Base-by-base conservation (phyloP, 2,113 vertebrate species). In the Hypocryptadius cinnamomeus region DNA sequence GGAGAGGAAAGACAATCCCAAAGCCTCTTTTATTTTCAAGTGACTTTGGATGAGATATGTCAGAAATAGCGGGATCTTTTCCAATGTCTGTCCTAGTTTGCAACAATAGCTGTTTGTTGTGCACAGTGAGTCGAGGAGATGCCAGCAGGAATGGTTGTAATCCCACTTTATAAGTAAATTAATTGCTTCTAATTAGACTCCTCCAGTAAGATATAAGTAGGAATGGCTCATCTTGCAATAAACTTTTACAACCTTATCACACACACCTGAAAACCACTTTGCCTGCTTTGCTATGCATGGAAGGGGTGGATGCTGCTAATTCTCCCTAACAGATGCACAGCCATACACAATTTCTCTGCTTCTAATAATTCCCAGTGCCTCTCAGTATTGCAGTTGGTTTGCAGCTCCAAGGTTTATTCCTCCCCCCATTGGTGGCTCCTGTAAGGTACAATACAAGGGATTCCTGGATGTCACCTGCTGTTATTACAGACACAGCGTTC, bases 381-480 rank as follows among this genome's bases (percentile, higher is more conserved):
- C 47, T 71, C 24, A 44, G 35, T 8, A 5, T 17, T 71, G 45
- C 65, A 8, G 81, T 94, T 61, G 54, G 13, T 93, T 35, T 57
- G 91, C 31, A 50, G 85, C 53, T 83, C 83, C 61, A 28, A 63
- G 89, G 66, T 80, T 92, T 80, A 59, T 90, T 87, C 79, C 89
- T 82, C 79, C 78, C 74, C 66, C 44, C 50, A 13, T 15, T 44
- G 48, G 73, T 44, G 74, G 59, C 23, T 95, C 79, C 64, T 86
- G 45, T 40, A 78, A 72, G 28, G 27, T 78, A 31, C 86, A 76
- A 30, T 68, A 44, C 57, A 53, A 76, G 33, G 47, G 45, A 87
- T 27, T 90, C 65, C 89, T 60, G 91, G 83, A 93, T 71, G 68
- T 71, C 84, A 74, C 80, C 93, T 79, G 71, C 65, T 77, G 63